Conservation (phyloP, 2,113 vertebrate species). For the Ivindomyrus marchei region DNA sequence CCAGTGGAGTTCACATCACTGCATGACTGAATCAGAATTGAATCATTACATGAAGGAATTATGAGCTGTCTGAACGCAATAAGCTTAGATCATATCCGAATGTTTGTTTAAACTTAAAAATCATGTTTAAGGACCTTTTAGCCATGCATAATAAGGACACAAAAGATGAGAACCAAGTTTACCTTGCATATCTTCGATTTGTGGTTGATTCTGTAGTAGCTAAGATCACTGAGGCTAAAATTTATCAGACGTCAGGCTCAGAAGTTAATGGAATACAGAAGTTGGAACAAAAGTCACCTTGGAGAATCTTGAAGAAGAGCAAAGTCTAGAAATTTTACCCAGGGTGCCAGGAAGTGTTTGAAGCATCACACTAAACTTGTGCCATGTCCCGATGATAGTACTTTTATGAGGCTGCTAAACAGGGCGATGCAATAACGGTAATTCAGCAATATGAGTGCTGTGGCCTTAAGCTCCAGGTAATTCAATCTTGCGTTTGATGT, state of each 20-base stretch:
- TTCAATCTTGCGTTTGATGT: neutral
- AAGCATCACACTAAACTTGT: neutral
- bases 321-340: neutral
- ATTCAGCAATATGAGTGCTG: neutral
- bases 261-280: neutral
- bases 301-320: neutral
- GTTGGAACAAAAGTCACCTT: neutral
- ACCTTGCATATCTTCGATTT: neutral
- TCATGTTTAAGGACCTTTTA: neutral
- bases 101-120: neutral
- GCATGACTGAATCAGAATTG: neutral
- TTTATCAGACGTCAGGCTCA: neutral
- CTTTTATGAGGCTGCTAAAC: neutral
- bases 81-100: neutral
- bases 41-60: neutral
- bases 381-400: neutral
- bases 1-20: neutral
- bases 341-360: no score
- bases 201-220: neutral
- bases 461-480: slow-evolving; percentile 1
- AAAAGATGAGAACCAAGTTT: neutral
- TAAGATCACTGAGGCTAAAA: neutral
- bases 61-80: neutral
- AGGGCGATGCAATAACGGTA: neutral
- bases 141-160: neutral